phyloP scores from a whole-genome alignment of 2,888 invertebrate genomes.

The Agriotes lineatus region DNA sequence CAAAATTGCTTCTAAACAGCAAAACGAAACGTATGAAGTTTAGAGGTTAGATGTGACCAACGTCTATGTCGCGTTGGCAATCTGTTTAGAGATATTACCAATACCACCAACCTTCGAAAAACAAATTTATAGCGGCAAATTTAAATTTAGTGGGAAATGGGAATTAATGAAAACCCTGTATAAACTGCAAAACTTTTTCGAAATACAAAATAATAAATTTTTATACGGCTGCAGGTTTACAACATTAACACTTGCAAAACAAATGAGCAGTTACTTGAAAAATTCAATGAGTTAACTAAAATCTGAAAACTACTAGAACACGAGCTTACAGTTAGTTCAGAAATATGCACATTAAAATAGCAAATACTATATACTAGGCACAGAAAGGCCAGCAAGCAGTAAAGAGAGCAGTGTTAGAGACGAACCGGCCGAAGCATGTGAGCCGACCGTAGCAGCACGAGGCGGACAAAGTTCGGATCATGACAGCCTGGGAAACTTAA shows the following conservation, averaged over 20 bases:
- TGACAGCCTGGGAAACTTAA: conserved; percentile 96
- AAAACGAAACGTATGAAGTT: too few species aligned
- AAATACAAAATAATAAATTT: not conserved
- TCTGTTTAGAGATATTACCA: too few species aligned
- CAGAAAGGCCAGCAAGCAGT: conserved; percentile 47
- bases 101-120: too few species aligned
- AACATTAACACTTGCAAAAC: not conserved
- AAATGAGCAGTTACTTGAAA: not conserved
- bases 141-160: too few species aligned
- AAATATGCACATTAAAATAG: not conserved
- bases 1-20: too few species aligned
- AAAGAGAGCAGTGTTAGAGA: conserved; percentile 62
- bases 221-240: not conserved
- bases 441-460: conserved; percentile 96
- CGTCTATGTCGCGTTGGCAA: too few species aligned
- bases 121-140: too few species aligned
- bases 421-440: conserved; percentile 97
- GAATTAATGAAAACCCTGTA: too few species aligned
- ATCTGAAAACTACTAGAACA: not conserved
- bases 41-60: too few species aligned
- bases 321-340: too few species aligned
- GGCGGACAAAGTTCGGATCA: conserved; percentile 94
- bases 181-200: too few species aligned
- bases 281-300: not conserved
- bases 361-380: not conserved